A percentile compares a stretch with the other conserved stretches of the same genome.
Conservation (phyloP, 53 echinoderm and acorn worm species). For the Luidia sarsii region DNA sequence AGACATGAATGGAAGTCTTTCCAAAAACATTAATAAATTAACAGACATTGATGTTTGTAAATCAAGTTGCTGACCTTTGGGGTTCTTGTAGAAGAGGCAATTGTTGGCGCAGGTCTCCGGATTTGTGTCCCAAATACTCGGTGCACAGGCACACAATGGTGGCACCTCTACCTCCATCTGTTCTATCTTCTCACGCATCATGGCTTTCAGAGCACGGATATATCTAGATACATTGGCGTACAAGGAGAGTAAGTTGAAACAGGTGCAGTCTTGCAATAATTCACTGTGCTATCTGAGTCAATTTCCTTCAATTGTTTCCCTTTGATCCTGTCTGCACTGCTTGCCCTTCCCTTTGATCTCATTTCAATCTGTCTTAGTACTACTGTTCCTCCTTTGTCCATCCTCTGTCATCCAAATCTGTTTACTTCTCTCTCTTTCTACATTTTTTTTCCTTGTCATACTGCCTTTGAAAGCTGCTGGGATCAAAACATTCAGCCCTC, state of each 20-base stretch:
- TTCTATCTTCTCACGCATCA: constrained; percentile 89
- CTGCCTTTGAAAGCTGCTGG: too few relatives aligned
- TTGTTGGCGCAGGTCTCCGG: constrained; percentile 98
- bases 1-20: neutral
- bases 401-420: too few relatives aligned
- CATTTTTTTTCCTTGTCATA: too few relatives aligned
- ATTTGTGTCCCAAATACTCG: constrained; percentile 85
- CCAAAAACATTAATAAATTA: neutral
- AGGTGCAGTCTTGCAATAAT: too few relatives aligned
- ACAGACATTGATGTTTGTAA: neutral
- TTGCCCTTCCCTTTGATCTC: too few relatives aligned
- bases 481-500: too few relatives aligned
- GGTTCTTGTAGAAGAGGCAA: constrained; percentile 93
- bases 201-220: constrained; percentile 83
- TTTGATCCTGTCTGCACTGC: too few relatives aligned
- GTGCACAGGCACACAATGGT: constrained; percentile 86
- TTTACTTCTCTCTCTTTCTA: too few relatives aligned
- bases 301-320: too few relatives aligned
- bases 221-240: constrained; percentile 55
- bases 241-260: neutral
- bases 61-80: constrained; percentile 69
- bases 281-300: too few relatives aligned
- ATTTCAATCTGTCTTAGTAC: too few relatives aligned
- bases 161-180: constrained; percentile 69
- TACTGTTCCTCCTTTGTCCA: too few relatives aligned